A percentile compares a stretch with the other conserved stretches of the same genome.
These are phyloP conservation scores for Gymnocheta viridis DNA, from an alignment of 2,888 invertebrate genomes.

Conservation along the genomic window DNA sequence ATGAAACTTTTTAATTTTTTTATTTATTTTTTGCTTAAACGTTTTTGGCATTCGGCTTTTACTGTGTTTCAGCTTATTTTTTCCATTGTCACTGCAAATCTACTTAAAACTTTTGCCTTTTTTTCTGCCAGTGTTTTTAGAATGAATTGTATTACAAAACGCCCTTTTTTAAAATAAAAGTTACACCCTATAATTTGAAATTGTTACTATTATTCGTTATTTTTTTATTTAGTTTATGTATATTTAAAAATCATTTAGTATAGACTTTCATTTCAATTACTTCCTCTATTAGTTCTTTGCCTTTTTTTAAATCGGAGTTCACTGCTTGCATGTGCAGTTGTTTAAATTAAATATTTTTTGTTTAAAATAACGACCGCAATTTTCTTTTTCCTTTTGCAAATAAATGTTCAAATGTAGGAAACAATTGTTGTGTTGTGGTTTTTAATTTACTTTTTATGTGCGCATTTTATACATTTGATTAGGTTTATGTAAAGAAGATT, in stretches of 20 bases:
- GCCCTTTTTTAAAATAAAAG: constrained; percentile 32
- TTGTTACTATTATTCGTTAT: constrained; percentile 32
- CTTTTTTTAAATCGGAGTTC: constrained; percentile 8
- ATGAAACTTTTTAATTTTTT: no score
- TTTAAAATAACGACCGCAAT: constrained; percentile 38
- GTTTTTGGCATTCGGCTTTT: no score
- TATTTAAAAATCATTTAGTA: constrained; percentile 66
- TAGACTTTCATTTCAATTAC: constrained; percentile 65
- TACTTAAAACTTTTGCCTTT: background rate
- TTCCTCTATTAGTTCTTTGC: constrained; percentile 54
- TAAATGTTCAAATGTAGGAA: constrained; percentile 38
- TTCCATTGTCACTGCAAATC: no score
- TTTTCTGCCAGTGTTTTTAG: constrained; percentile 40
- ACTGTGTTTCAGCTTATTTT: no score
- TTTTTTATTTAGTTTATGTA: constrained; percentile 28
- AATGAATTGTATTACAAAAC: constrained; percentile 51
- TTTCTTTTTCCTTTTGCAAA: constrained; percentile 9
- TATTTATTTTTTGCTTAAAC: no score
- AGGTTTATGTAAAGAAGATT: constrained; percentile 63
- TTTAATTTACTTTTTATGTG: constrained; percentile 59
- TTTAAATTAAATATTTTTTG: constrained; percentile 52
- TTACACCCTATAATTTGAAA: constrained; percentile 58
- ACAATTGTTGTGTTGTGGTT: constrained; percentile 59
- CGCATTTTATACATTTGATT: constrained; percentile 44
- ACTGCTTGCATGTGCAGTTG: constrained; percentile 34